A percentile compares a stretch with the other conserved stretches of the same genome.
Conservation (phyloP, 1,140 invertebrate species). For the Cataglyphis hispanica region DNA sequence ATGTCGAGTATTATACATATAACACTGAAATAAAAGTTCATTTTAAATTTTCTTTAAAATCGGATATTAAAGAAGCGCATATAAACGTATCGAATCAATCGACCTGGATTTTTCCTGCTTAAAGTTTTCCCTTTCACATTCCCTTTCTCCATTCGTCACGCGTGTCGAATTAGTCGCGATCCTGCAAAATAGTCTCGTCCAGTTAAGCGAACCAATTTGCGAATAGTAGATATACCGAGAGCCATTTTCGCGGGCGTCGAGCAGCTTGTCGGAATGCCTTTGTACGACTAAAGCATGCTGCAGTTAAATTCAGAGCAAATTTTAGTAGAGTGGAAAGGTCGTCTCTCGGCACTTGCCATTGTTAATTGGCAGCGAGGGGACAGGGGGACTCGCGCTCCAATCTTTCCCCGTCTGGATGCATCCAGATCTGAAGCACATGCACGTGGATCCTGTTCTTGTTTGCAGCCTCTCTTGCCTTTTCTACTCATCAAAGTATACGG, state of each 20-base stretch:
- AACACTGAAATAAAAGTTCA: not conserved
- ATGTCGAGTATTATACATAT: not conserved
- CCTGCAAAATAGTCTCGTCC: conserved; percentile 25
- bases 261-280: conserved; percentile 50
- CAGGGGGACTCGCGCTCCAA: conserved; percentile 17
- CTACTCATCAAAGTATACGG: not conserved
- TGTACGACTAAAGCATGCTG: conserved; percentile 60
- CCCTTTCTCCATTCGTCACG: no score
- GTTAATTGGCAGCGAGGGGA: conserved; percentile 68
- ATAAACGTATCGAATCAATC: not conserved
- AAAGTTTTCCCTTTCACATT: conserved; percentile 7
- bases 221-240: conserved; percentile 38
- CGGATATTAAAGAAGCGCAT: conserved; percentile 1
- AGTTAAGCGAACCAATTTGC: conserved; percentile 52
- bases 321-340: conserved; percentile 59
- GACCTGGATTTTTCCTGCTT: conserved; percentile 1
- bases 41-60: not conserved
- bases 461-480: not conserved
- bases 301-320: conserved; percentile 74
- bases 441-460: conserved; percentile 12
- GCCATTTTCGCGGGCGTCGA: conserved; percentile 51
- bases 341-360: conserved; percentile 65
- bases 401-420: conserved; percentile 31
- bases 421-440: not conserved
- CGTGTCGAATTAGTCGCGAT: not conserved